These are phyloP conservation scores for Salvelinus fontinalis DNA, from an alignment of 2,113 vertebrate species.

Conservation along the genomic window DNA sequence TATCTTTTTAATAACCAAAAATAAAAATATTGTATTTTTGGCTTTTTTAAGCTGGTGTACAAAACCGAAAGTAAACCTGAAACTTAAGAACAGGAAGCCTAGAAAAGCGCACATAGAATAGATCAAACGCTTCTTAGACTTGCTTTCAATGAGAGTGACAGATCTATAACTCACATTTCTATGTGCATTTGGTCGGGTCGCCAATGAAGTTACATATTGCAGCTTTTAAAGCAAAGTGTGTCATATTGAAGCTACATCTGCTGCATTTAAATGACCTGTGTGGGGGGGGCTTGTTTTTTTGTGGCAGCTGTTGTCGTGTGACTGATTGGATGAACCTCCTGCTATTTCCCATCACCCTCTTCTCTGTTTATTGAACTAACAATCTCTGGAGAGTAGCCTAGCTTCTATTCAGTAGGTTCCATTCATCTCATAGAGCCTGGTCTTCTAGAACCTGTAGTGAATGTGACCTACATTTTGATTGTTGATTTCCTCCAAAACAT, in stretches of 20 bases:
- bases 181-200: too few relatives aligned
- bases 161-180: too few relatives aligned
- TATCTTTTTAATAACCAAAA: too few relatives aligned
- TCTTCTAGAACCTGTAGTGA: not conserved
- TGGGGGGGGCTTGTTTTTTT: slow-evolving; percentile 11
- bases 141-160: too few relatives aligned
- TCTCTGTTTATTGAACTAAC: slow-evolving; percentile 15
- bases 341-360: slow-evolving; percentile 15
- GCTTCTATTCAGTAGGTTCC: not conserved
- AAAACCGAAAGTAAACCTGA: too few relatives aligned
- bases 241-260: not conserved
- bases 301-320: slow-evolving; percentile 6
- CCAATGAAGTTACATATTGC: too few relatives aligned
- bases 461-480: slow-evolving; percentile 2
- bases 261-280: slow-evolving; percentile 23
- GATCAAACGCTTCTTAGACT: too few relatives aligned
- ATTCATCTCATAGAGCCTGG: slow-evolving; percentile 33
- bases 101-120: too few relatives aligned
- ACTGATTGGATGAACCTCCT: slow-evolving; percentile 26
- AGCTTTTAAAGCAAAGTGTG: slow-evolving; percentile 12
- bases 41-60: too few relatives aligned
- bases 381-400: slow-evolving; percentile 9
- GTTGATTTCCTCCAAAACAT: not conserved
- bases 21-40: too few relatives aligned
- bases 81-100: too few relatives aligned